Conservation (phyloP, 2,888 invertebrate genomes). For the Ecliptopera silaceata region DNA sequence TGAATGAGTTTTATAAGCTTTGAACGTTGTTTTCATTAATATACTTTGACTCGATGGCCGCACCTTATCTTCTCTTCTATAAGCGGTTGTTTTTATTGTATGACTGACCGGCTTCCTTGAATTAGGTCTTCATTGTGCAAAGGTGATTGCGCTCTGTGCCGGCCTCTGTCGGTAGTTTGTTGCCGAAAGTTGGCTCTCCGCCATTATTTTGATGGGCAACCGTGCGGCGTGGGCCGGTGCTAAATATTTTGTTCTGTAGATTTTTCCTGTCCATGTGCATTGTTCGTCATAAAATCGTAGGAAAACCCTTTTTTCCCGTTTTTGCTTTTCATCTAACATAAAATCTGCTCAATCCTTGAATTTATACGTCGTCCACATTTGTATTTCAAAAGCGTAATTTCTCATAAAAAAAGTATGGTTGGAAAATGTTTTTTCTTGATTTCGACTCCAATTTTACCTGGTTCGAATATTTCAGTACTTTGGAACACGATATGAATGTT, state of each 20-base stretch:
- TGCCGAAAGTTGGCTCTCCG: slow-evolving; percentile 67
- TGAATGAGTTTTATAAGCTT: slow-evolving; percentile 26
- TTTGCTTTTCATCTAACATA: background rate
- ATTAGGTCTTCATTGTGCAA: slow-evolving; percentile 61
- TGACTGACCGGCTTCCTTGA: slow-evolving; percentile 50
- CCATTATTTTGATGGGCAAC: slow-evolving; percentile 80
- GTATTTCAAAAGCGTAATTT: slow-evolving; percentile 2
- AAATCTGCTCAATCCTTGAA: background rate
- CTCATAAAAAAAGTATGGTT: background rate
- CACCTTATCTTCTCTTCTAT: slow-evolving; percentile 40
- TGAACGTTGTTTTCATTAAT: slow-evolving; percentile 31
- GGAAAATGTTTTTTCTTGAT: background rate
- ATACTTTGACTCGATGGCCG: slow-evolving; percentile 18
- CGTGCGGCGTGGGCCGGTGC: slow-evolving; percentile 62
- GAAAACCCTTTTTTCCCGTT: slow-evolving; percentile 3
- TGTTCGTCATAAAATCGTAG: slow-evolving; percentile 43
- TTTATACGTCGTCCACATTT: background rate
- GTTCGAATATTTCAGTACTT: background rate
- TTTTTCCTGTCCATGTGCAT: slow-evolving; percentile 49
- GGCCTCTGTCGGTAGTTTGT: slow-evolving; percentile 54
- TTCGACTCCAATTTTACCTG: background rate
- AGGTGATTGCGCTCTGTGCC: slow-evolving; percentile 74
- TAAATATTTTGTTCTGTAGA: slow-evolving; percentile 65
- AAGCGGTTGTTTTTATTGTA: slow-evolving; percentile 45
- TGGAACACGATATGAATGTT: slow-evolving; percentile 9